Base-by-base conservation (phyloP, 1,140 invertebrate species). In the Euura saliciscinereae region DNA sequence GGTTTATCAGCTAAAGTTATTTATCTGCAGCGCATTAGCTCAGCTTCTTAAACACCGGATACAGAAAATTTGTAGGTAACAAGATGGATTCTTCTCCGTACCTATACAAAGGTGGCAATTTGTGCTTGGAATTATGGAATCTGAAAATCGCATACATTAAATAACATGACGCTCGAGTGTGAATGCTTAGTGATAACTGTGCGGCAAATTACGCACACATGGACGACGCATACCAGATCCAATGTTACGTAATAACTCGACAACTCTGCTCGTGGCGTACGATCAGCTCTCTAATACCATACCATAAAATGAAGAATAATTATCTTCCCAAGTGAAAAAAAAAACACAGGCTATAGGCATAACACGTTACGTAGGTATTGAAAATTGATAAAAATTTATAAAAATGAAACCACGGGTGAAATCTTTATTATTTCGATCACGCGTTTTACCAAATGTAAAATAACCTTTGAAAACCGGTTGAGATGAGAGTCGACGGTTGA, bases 401-500 rank as follows among this genome's bases (percentile, higher is more conserved):
- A 28, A 28, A 28, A 28, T 28, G 28, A 28, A 28, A 28, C 28
- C 28, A 28, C 28, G 28, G 28, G 28, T 28, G 28, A 28, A 28
- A 28, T 28, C 0, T 28, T 28, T 28, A 28, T 28, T 28, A 0
- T 28, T 28, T 1, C 28, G 28, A 28, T 28, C 1, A 28, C 28
- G 28, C 28, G 28, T 28, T 28, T 28, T 28, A 28, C 28, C 28
- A 28, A 28, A 59, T n/a, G 51, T 11, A 59, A 5, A 59, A 59
- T 59, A 59, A 59, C 51, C 51, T 59, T 59, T 4, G 13, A 59
- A 59, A 59, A 59, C 51, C 51, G 51, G 51, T 59, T 59, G 51
- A n/a, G 51, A 59, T 59, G 3, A 6, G 3, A 59, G 0, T 11
- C 51, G 51, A 59, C 6, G 51, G 8, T n/a, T 8, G 3, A n/a